These are phyloP conservation scores for Gadus chalcogrammus DNA, from an alignment of 2,113 vertebrate species.

Conservation along the genomic window DNA sequence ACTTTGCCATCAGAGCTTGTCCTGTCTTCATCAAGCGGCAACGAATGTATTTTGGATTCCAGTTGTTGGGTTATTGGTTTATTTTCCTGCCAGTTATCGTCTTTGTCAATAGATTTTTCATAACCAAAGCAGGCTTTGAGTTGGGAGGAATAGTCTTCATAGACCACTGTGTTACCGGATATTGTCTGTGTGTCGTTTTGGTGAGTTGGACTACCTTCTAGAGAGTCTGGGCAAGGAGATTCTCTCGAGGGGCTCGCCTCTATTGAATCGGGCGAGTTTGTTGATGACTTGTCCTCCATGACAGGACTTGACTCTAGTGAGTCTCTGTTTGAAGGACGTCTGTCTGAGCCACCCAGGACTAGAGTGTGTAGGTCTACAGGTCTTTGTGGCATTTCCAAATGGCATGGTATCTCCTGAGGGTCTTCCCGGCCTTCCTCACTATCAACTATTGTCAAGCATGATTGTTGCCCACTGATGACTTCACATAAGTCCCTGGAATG, in stretches of 20 bases:
- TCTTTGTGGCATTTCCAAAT: slow-evolving; percentile 69
- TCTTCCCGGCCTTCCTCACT: slow-evolving; percentile 9
- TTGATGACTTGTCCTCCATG: slow-evolving; percentile 86
- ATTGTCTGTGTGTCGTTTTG: slow-evolving; percentile 52
- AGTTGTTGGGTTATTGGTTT: slow-evolving; percentile 63
- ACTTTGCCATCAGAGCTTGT: slow-evolving; percentile 77
- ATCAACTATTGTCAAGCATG: neutral
- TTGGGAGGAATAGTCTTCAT: slow-evolving; percentile 63
- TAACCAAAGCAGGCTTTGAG: slow-evolving; percentile 65
- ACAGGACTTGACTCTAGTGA: slow-evolving; percentile 89
- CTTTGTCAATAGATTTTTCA: slow-evolving; percentile 37
- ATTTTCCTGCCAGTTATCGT: slow-evolving; percentile 33
- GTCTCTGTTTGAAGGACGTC: slow-evolving; percentile 78
- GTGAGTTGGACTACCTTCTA: slow-evolving; percentile 88
- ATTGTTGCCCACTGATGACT: neutral
- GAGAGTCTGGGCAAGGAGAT: slow-evolving; percentile 88
- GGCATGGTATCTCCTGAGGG: slow-evolving; percentile 39
- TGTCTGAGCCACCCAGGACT: slow-evolving; percentile 73
- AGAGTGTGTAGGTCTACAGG: slow-evolving; percentile 73
- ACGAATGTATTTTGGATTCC: slow-evolving; percentile 74
- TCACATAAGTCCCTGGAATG: neutral
- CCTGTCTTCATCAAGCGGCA: slow-evolving; percentile 73
- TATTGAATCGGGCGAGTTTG: slow-evolving; percentile 93
- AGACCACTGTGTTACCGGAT: slow-evolving; percentile 62
- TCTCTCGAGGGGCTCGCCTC: slow-evolving; percentile 92